Evolutionary conservation across 2,888 invertebrate species (phyloP), one percentile per base, ranked within the genome.

Genomic region (Lumbricus terrestris): DNA sequence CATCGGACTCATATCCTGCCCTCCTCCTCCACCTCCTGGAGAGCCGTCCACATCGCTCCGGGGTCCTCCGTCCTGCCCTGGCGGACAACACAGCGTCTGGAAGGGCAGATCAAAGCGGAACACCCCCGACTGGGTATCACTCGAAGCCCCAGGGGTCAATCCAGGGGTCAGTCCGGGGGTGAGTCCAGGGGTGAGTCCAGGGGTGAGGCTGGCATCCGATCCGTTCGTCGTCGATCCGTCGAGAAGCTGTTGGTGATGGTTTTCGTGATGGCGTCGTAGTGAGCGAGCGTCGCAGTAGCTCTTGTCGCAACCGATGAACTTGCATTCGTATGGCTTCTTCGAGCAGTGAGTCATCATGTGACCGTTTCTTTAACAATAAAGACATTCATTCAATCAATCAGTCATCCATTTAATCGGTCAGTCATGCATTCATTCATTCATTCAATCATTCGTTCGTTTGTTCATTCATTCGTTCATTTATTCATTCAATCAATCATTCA

Each of bases 261-360:
- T 98, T 95, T 99, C 99, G 83, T 98, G 97, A 95, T 99, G 99
- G 89, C 99, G 96, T 90, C 98, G 96, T 92, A 99, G 95, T 20
- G 98, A 98, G 90, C 99, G 96, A 88, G 98, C 98, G 95, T 99
- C 99, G 96, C 99, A 99, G 95, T 99, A 99, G 91, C 98, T 98
- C 95, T 98, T 99, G 92, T 98, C 98, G 95, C 99, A 99, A 90
- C 98, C 98, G 93, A 98, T 97, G 91, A 98, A 97, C 95, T 97
- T 97, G 96, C 99, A 99, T 95, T 98, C 98, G 96, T 98, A 99
- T 34, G 99, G 99, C 95, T 99, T 99, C 95, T 99, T 98, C 95
- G 98, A 98, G 93, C 98, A 96, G 95, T 99, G 99, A 90, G 99
- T 99, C 94, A 99, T 96, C 97, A 98, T 97, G 95, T 99, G 99